Percentiles rank a stretch among this genome's conserved stretches.
phyloP scores from a whole-genome alignment of 1,140 invertebrate species.

The Apis laboriosa region DNA sequence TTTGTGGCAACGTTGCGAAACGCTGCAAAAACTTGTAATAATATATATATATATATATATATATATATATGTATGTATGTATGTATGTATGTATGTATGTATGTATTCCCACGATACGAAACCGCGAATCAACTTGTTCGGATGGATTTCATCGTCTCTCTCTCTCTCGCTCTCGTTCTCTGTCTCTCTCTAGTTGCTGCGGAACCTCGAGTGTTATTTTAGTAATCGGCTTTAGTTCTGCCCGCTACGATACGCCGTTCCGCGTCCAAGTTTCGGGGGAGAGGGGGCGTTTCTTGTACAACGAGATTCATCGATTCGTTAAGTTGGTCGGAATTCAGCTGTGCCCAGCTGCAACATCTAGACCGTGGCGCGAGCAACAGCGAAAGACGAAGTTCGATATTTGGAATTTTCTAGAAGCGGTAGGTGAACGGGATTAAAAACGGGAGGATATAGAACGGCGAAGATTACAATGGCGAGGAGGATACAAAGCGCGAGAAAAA shows the following conservation, averaged over 20 bases:
- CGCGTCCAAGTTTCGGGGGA: not conserved
- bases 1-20: not conserved
- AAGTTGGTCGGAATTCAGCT: not conserved
- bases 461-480: not conserved
- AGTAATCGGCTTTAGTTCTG: conserved; percentile 31
- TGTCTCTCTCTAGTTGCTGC: too few species aligned
- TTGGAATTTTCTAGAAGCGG: not conserved
- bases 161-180: not conserved
- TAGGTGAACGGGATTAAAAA: conserved; percentile 11
- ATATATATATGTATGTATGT: too few species aligned
- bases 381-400: not conserved
- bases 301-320: not conserved
- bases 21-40: not conserved
- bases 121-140: conserved; percentile 7
- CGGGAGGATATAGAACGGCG: too few species aligned
- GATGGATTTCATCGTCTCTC: not conserved
- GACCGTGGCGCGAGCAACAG: not conserved
- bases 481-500: not conserved
- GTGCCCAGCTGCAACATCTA: not conserved
- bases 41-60: conserved; percentile 1
- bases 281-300: not conserved
- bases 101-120: not conserved
- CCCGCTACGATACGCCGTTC: not conserved
- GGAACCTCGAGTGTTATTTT: conserved; percentile 4
- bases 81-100: too few species aligned